Evolutionary conservation across 2,888 invertebrate species (phyloP).

Genomic region (Dasysyrphus tricinctus): DNA sequence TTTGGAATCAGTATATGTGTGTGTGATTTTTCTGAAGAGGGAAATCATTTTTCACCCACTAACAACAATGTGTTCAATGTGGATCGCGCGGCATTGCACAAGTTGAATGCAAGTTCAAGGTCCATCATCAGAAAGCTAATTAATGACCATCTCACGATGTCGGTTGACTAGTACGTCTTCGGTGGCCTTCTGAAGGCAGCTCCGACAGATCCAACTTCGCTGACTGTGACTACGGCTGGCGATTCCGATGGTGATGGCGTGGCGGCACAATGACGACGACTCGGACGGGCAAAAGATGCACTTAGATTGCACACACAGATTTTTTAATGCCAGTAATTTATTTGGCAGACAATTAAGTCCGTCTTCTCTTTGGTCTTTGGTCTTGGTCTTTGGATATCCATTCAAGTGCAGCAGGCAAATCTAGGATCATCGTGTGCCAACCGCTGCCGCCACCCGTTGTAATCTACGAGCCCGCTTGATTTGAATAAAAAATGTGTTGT

Average conservation of each 20-base stretch:
- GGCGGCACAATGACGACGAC: background rate
- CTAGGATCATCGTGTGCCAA: background rate
- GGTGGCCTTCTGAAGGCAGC: conserved; percentile 40
- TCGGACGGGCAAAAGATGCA: conserved; percentile 35
- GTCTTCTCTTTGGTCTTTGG: conserved; percentile 19
- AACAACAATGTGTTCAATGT: conserved; percentile 31
- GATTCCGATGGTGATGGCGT: background rate
- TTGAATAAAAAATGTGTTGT: conserved; percentile 37
- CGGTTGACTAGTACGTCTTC: conserved; percentile 30
- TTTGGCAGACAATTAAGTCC: conserved; percentile 63
- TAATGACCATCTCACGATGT: conserved; percentile 67
- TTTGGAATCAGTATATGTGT: background rate
- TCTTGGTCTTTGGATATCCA: background rate
- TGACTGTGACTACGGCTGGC: background rate
- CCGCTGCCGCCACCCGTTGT: background rate
- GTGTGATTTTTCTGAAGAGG: conserved; percentile 1
- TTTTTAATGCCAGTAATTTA: conserved; percentile 57
- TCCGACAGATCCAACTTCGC: background rate
- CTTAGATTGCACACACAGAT: conserved; percentile 57
- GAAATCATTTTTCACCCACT: conserved; percentile 59
- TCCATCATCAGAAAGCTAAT: conserved; percentile 56
- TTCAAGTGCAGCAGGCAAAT: conserved; percentile 24
- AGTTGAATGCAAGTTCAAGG: conserved; percentile 67
- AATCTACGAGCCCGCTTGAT: conserved; percentile 22
- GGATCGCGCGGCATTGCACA: conserved; percentile 33